phyloP scores from a whole-genome alignment of 2,888 invertebrate species.

The Archips crataeganus region DNA sequence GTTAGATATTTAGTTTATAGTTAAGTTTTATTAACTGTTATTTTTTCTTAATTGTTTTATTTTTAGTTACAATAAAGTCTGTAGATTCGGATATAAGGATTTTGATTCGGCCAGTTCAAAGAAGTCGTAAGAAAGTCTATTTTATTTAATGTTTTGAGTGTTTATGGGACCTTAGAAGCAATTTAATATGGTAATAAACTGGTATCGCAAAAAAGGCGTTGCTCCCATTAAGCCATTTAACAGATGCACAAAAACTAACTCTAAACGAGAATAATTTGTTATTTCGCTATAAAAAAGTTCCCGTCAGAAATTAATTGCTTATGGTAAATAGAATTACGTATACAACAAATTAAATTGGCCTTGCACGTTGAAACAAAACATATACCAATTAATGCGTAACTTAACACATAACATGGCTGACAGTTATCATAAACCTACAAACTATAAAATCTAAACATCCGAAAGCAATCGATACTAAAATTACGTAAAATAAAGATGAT shows the following conservation, averaged over 20 bases:
- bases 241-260: conserved; percentile 39
- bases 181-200: conserved; percentile 39
- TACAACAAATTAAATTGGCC: neutral
- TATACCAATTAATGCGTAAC: neutral
- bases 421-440: conserved; percentile 7
- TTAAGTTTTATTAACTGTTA: too few relatives aligned
- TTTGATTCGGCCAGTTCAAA: neutral
- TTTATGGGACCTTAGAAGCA: neutral
- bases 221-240: conserved; percentile 52
- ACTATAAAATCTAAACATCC: neutral
- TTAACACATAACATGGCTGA: neutral
- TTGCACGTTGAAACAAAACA: conserved; percentile 8
- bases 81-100: neutral
- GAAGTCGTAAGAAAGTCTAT: neutral
- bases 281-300: neutral
- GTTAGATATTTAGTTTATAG: too few relatives aligned
- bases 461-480: conserved; percentile 10
- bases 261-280: conserved; percentile 12
- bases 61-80: too few relatives aligned
- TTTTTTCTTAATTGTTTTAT: too few relatives aligned
- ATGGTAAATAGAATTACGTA: neutral
- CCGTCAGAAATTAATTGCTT: neutral
- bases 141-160: neutral
- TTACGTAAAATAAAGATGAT: conserved; percentile 27
- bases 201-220: conserved; percentile 46